A percentile compares a stretch with the other conserved stretches of the same genome.
Conservation (phyloP, 2,888 invertebrate species). For the Sesia apiformis region DNA sequence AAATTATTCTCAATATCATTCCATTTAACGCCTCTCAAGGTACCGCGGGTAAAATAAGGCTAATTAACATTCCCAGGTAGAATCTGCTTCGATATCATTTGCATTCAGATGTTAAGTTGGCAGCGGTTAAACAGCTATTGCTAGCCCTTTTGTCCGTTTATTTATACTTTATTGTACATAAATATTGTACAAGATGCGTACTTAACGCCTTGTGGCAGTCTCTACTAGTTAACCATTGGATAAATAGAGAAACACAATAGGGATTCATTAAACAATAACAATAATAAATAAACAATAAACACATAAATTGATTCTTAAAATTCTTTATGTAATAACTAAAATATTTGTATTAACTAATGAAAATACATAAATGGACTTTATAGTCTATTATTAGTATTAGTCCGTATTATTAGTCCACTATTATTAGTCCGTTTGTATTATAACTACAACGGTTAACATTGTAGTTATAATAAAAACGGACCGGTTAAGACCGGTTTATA, state of each 20-base stretch:
- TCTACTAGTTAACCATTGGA: too few relatives aligned
- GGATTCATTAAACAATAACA: too few relatives aligned
- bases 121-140: not conserved
- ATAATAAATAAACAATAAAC: too few relatives aligned
- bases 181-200: too few relatives aligned
- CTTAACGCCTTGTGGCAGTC: too few relatives aligned
- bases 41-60: slow-evolving; percentile 13
- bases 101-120: slow-evolving; percentile 15
- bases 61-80: slow-evolving; percentile 18
- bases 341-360: not conserved
- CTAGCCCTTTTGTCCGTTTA: not conserved
- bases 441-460: too few relatives aligned
- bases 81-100: slow-evolving; percentile 11
- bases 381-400: too few relatives aligned
- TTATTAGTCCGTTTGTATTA: not conserved
- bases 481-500: too few relatives aligned
- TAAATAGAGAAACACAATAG: too few relatives aligned
- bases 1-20: slow-evolving; percentile 20
- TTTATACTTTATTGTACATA: too few relatives aligned
- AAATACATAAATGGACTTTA: not conserved
- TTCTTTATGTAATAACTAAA: not conserved
- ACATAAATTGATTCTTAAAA: not conserved
- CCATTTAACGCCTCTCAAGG: slow-evolving; percentile 19
- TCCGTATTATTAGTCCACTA: too few relatives aligned
- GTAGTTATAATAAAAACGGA: too few relatives aligned